Base-by-base conservation (phyloP, 2,888 invertebrate genomes). In the Embidobia sp. region DNA sequence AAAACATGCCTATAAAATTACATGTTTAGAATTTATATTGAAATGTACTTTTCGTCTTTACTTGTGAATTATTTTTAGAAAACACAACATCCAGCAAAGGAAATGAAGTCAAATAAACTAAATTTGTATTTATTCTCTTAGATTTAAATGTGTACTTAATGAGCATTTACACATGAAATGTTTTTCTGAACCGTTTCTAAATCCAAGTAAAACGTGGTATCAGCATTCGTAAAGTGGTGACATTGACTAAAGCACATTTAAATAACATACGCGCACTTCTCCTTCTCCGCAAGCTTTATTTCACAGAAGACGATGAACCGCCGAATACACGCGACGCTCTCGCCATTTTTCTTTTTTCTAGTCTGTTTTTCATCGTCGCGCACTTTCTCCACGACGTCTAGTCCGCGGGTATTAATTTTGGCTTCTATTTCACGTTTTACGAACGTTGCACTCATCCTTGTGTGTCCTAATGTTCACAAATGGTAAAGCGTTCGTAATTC, bases 221-320 rank as follows among this genome's bases (percentile, higher is more conserved):
- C n/a, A n/a, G n/a, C n/a, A n/a, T n/a, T 8, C 1, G 35, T 44
- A 35, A 22, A 48, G 46, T 35, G 37, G 19, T 53, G 64, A 66
- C 64, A 53, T 53, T 44, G 53, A 53, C 16, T 42, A 15, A 22
- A 10, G 48, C 40, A 49, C 31, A 64, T 64, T 51, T 42, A 64
- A 64, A 49, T 64, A 64, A 64, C 22, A 63, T 37, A 16, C 6
- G 26, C 15, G 42, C 10, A 6, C 27, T 2, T 46, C 57, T 10
- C 19, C 8, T 48, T 8, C 16, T 16, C 11, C 13, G 19, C 22
- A 13, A 42, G 42, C 42, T 31, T 57, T 19, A 44, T 57, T 66
- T 66, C 44, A 42, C 53, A 42, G 64, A 53, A 51, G 40, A 66
- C 53, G 64, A 26, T n/a, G 64, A 66, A 66, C 64, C 42, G 64